Evolutionary conservation across 92 coral and sea anemone genomes (phyloP), one percentile per base, ranked within the genome.

Genomic region (Muricea muricata): DNA sequence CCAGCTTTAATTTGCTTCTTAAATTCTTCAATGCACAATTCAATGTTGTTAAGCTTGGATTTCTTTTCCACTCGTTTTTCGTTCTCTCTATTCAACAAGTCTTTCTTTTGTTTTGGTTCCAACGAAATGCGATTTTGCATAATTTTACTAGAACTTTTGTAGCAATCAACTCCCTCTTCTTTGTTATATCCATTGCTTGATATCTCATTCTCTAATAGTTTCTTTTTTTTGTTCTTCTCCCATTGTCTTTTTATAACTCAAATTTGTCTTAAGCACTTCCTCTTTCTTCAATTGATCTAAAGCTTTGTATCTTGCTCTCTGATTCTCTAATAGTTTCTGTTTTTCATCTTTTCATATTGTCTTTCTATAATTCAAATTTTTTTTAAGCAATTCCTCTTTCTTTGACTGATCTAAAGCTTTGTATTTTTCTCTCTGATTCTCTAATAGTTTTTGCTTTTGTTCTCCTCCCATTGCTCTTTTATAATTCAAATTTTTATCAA

Each of bases 1-100:
- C 93, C 93, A 46, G 81, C 87, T 81, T 55, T 86, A 57, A 90
- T 90, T 86, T 86, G 82, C 67, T 58, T 56, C 35, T 86, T 33
- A 68, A 86, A 86, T n/a, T n/a, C n/a, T n/a, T n/a, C n/a, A n/a
- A n/a, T n/a, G n/a, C n/a, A n/a, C 35, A 35, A 33, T 57, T 65
- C 42, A 72, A 87, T 78, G 55, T 85, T 52, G 60, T 52, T 52
- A 52, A 52, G 18, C 21, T 52, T 52, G 60, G 60, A 52, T 52
- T 52, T 52, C 60, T 17, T 52, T 52, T 52, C 60, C 60, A 52
- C 26, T 52, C 60, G 23, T 52, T 52, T 52, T 52, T 52, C 60
- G 4, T 84, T 84, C 50, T 69, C 81, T 80, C 75, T 66, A 54
- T 83, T 18, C 24, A 77, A 81, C 31, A 87, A 78, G 6, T 79